A percentile compares a stretch with the other conserved stretches of the same genome.
phyloP scores from a whole-genome alignment of 1,140 invertebrate genomes.

The Pseudomyrmex dendroicus region DNA sequence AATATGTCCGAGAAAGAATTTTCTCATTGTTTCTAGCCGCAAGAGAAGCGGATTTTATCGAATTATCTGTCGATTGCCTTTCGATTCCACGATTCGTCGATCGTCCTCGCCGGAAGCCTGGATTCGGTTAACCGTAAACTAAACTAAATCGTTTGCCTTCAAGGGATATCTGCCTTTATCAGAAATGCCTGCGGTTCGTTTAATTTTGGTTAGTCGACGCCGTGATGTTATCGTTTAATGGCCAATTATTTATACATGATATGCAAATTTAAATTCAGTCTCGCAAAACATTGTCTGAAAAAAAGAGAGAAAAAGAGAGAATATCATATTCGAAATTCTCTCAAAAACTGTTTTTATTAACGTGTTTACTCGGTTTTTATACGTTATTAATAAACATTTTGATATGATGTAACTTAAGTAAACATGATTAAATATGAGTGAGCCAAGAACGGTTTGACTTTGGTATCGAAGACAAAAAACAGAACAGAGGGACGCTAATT shows the following conservation, averaged over 20 bases:
- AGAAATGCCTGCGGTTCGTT: constrained; percentile 61
- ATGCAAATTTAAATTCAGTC: not conserved
- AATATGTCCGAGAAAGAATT: not conserved
- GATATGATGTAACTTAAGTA: not conserved
- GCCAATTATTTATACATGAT: constrained; percentile 19
- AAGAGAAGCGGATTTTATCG: constrained; percentile 49
- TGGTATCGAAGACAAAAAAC: too few species aligned
- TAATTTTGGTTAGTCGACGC: constrained; percentile 16
- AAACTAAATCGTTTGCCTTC: constrained; percentile 46
- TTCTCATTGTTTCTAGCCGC: constrained; percentile 34
- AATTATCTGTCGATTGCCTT: constrained; percentile 60
- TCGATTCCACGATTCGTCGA: constrained; percentile 67
- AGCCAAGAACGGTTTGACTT: too few species aligned
- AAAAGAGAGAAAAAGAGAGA: not conserved
- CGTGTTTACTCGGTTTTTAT: not conserved
- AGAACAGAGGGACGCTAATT: too few species aligned
- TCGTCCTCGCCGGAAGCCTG: constrained; percentile 63
- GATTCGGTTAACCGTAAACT: constrained; percentile 65
- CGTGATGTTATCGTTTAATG: constrained; percentile 8
- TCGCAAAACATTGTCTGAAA: not conserved
- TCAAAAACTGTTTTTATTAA: not conserved
- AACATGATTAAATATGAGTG: too few species aligned
- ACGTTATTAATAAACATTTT: not conserved
- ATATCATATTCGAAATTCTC: not conserved
- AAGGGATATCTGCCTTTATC: constrained; percentile 23